Conservation (phyloP, 2,888 invertebrate genomes). For the Drosophila testacea region DNA sequence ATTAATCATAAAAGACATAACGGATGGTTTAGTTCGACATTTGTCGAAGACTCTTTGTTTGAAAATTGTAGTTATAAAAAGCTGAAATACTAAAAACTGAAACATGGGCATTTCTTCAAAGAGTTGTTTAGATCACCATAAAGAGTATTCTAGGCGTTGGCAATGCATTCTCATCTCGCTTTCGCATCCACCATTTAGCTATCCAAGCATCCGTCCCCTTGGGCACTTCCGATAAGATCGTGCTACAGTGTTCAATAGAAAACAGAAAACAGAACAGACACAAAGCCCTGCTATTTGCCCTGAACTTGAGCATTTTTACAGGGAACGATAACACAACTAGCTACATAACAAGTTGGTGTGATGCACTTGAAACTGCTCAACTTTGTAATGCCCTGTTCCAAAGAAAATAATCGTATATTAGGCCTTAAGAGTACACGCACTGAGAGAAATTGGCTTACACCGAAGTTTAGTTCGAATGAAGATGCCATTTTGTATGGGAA, state of each 20-base stretch:
- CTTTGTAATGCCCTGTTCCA: constrained; percentile 36
- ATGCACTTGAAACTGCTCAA: constrained; percentile 15
- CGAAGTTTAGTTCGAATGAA: background rate
- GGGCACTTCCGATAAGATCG: constrained; percentile 77
- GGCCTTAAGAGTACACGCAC: background rate
- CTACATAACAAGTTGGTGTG: constrained; percentile 42
- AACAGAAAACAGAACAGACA: constrained; percentile 26
- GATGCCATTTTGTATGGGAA: too few species aligned
- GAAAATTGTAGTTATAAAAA: constrained; percentile 19
- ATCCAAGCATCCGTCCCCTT: constrained; percentile 45
- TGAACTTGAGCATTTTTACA: constrained; percentile 52
- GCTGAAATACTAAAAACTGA: constrained; percentile 3
- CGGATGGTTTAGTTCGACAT: constrained; percentile 31
- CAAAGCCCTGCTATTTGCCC: constrained; percentile 43
- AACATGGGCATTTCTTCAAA: constrained; percentile 28
- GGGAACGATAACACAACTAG: constrained; percentile 62
- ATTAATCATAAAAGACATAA: constrained; percentile 50
- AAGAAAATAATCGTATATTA: constrained; percentile 11
- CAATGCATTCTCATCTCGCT: constrained; percentile 41
- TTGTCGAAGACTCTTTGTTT: constrained; percentile 12
- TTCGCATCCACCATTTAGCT: constrained; percentile 12
- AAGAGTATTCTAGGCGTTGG: constrained; percentile 17
- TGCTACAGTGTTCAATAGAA: constrained; percentile 68
- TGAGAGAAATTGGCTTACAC: background rate
- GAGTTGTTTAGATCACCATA: constrained; percentile 21